These are phyloP conservation scores for Gambusia affinis DNA, from an alignment of 2,113 vertebrate genomes.

Conservation along the genomic window DNA sequence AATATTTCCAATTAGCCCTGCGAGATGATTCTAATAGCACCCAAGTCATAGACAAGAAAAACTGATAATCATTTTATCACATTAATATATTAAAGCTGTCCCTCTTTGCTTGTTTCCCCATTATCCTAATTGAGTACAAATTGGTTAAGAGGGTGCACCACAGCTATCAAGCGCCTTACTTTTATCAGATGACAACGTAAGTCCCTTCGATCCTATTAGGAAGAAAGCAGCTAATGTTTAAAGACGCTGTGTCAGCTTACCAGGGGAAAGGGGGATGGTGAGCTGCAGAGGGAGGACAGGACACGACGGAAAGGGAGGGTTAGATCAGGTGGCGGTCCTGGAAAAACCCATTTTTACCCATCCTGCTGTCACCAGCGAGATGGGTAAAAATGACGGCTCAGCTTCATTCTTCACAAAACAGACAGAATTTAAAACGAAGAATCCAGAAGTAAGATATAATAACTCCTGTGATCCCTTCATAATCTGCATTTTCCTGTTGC, in stretches of 20 bases:
- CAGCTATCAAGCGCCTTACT: slow-evolving; percentile 89
- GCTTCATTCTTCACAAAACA: too few species aligned
- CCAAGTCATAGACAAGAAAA: slow-evolving; percentile 43
- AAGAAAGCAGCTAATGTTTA: slow-evolving; percentile 87
- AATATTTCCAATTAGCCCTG: slow-evolving; percentile 29
- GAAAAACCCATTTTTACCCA: slow-evolving; percentile 7
- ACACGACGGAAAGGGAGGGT: slow-evolving; percentile 60
- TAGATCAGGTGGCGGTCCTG: slow-evolving; percentile 45
- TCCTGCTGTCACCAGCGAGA: not conserved
- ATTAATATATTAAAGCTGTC: slow-evolving; percentile 91
- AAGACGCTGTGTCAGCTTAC: slow-evolving; percentile 94
- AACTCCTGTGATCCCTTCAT: not conserved
- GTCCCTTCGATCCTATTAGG: slow-evolving; percentile 88
- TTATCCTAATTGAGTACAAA: slow-evolving; percentile 95
- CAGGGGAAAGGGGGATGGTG: slow-evolving; percentile 72
- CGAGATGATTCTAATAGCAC: slow-evolving; percentile 33
- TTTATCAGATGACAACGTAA: slow-evolving; percentile 93
- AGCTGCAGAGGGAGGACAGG: slow-evolving; percentile 55
- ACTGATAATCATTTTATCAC: slow-evolving; percentile 88
- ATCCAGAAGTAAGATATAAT: not conserved
- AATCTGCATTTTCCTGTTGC: not conserved
- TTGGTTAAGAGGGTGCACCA: slow-evolving; percentile 91
- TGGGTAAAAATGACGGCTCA: not conserved
- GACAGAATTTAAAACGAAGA: not conserved
- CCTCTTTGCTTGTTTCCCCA: slow-evolving; percentile 90